Percentiles rank a stretch among this genome's conserved stretches.
Evolutionary conservation across 2,888 invertebrate genomes (phyloP).

Genomic region (Agrotis exclamationis): DNA sequence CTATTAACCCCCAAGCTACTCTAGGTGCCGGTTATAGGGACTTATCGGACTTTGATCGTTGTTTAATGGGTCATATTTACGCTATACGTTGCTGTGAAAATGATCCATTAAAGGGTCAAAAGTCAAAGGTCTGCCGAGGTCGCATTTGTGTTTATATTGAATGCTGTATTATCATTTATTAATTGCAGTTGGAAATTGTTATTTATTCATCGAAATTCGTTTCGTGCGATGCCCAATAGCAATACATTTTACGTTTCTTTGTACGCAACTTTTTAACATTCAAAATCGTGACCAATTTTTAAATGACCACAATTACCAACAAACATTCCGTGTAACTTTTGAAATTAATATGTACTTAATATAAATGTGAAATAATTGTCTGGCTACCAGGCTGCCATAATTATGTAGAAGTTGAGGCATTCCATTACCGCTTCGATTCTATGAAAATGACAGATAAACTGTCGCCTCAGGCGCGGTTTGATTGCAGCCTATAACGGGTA

Average conservation of each 20-base stretch:
- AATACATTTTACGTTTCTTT: slow-evolving; percentile 6
- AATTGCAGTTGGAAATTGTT: slow-evolving; percentile 26
- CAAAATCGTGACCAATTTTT: slow-evolving; percentile 51
- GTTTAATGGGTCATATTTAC: slow-evolving; percentile 63
- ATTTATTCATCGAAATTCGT: slow-evolving; percentile 20
- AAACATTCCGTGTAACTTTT: slow-evolving; percentile 23
- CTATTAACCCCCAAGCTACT: slow-evolving; percentile 65
- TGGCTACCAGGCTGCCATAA: slow-evolving; percentile 50
- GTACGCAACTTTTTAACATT: slow-evolving; percentile 25
- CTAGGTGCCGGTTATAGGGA: slow-evolving; percentile 50
- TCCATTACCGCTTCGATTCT: slow-evolving; percentile 62
- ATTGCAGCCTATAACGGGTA: slow-evolving; percentile 52
- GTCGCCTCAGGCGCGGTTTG: slow-evolving; percentile 57
- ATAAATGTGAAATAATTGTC: slow-evolving; percentile 56
- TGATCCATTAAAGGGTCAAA: slow-evolving; percentile 53
- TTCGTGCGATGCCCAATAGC: neutral
- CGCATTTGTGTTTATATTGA: slow-evolving; percentile 40
- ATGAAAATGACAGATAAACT: slow-evolving; percentile 66
- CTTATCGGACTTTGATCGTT: slow-evolving; percentile 60
- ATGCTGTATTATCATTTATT: slow-evolving; percentile 45
- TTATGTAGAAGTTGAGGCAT: slow-evolving; percentile 61
- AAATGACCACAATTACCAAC: slow-evolving; percentile 25
- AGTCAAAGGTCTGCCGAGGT: slow-evolving; percentile 41
- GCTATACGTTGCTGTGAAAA: slow-evolving; percentile 56
- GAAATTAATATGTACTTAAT: slow-evolving; percentile 40